A percentile compares a stretch with the other conserved stretches of the same genome.
phyloP scores from a whole-genome alignment of 2,113 vertebrate genomes.

The Ictalurus punctatus region DNA sequence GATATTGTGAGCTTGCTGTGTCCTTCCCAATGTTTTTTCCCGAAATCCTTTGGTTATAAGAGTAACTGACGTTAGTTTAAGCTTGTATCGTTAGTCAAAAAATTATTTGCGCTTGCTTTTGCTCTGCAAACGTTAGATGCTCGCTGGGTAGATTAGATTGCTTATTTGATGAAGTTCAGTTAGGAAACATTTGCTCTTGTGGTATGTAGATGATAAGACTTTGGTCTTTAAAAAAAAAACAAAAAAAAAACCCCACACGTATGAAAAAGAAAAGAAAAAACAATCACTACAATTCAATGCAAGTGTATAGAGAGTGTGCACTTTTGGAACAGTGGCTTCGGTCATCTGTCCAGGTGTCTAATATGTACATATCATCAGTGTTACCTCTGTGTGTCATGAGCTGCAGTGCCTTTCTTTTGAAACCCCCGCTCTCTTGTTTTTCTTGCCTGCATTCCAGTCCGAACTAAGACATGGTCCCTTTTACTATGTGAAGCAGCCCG shows the following conservation, averaged over 20 bases:
- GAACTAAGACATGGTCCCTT: constrained; percentile 99
- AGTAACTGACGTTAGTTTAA: background rate
- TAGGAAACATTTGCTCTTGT: background rate
- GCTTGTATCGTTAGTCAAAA: background rate
- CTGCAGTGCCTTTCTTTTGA: constrained; percentile 79
- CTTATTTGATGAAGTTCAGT: background rate
- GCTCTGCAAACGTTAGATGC: background rate
- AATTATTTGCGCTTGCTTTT: background rate
- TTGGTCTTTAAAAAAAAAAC: background rate
- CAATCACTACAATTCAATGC: background rate
- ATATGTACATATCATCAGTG: constrained; percentile 27
- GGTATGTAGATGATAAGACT: background rate
- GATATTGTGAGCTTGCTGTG: background rate
- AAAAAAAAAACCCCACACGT: too few species aligned
- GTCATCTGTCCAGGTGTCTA: background rate
- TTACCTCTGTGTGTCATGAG: constrained; percentile 57
- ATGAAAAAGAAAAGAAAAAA: background rate
- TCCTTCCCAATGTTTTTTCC: background rate
- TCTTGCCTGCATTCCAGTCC: constrained; percentile 98
- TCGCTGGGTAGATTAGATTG: background rate
- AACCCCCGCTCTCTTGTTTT: constrained; percentile 82
- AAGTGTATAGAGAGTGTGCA: background rate
- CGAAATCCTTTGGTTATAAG: background rate
- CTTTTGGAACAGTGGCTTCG: background rate
- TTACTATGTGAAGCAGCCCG: constrained; percentile 99